Evolutionary conservation across 2,888 invertebrate species (phyloP), one percentile per base, ranked within the genome.

Genomic region (Cheilosia scutellata): DNA sequence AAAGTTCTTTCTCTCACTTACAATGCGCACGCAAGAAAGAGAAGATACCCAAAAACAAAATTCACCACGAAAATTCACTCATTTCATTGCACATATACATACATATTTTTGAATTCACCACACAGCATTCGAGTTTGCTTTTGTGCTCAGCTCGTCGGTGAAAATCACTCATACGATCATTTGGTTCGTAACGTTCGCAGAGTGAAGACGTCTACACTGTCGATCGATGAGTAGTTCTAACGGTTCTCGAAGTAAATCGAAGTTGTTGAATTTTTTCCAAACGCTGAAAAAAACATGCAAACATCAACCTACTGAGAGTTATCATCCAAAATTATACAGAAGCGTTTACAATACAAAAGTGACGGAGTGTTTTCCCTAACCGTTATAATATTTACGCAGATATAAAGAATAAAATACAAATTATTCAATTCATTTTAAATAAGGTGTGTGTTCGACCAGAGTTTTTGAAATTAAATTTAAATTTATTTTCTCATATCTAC

Each of bases 151-250:
- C 25, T 79, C 11, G 71, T 9, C 40, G 33, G 40, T 53, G 55
- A 84, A 76, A 80, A 47, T 4, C 84, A 80, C 84, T 84, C 80
- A 80, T 65, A 60, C 51, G 70, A 49, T 80, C 84, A 84, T 63
- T 84, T 80, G 80, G 84, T 84, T 84, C 75, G 84, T 71, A 75
- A 47, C 80, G 58, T 76, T 80, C 80, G 71, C 44, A 71, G 53
- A 53, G 80, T 84, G 11, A 70, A 76, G 75, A 84, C 75, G 74
- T 84, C 65, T 65, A 37, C 68, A 49, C 62, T 83, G 83, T 79
- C 79, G 68, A 79, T 83, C 83, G 83, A 74, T 84, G 84, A 60
- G 70, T 75, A 78, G 82, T 77, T 40, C 71, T 74, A 74, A 68
- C 83, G 72, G 83, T 83, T 74, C 83, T 74, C 83, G 68, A 80